Evolutionary conservation across 2,888 invertebrate genomes (phyloP).

Genomic region (Eucriotettix oculatus): DNA sequence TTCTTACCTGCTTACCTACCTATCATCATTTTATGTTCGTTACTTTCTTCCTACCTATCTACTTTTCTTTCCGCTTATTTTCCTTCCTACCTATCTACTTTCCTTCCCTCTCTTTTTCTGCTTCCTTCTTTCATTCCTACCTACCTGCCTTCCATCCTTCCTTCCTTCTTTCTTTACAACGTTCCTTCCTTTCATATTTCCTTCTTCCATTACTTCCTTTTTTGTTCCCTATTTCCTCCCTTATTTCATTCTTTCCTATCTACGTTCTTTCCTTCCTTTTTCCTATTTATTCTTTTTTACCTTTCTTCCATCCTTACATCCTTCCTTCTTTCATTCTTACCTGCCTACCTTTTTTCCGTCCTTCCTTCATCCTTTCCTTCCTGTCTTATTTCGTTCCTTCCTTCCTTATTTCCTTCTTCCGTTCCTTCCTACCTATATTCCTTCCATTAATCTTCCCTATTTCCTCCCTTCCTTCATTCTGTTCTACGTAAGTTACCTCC

Average conservation of each 20-base stretch:
- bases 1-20: not conserved
- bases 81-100: not conserved
- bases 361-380: not conserved
- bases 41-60: not conserved
- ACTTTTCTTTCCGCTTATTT: not conserved
- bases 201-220: not conserved
- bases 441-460: too few species aligned
- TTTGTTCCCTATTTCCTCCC: not conserved
- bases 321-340: not conserved
- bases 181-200: not conserved
- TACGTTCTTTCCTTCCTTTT: not conserved
- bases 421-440: not conserved
- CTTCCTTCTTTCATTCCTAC: not conserved
- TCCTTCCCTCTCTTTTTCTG: not conserved
- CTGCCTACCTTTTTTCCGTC: not conserved
- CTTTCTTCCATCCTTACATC: too few species aligned
- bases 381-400: not conserved
- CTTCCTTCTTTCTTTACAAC: not conserved
- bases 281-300: not conserved
- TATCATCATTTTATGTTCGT: not conserved
- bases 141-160: not conserved
- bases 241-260: not conserved
- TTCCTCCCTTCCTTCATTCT: too few species aligned
- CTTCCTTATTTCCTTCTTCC: not conserved
- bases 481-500: too few species aligned